Evolutionary conservation across 2,113 vertebrate species (phyloP).

Genomic region (Sisor rabdophorus): DNA sequence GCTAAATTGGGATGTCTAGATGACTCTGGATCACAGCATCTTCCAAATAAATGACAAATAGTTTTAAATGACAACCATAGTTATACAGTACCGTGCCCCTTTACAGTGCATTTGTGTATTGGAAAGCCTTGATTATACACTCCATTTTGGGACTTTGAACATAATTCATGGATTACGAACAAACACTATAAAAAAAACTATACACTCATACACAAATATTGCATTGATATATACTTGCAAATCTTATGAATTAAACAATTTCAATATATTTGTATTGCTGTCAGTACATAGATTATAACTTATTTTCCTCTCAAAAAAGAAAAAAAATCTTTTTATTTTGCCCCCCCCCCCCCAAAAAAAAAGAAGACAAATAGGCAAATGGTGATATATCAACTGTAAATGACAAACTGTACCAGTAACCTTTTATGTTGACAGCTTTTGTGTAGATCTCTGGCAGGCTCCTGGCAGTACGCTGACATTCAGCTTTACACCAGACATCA

Average conservation of each 20-base stretch:
- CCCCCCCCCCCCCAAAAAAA: not conserved
- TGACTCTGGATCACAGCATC: too few species aligned
- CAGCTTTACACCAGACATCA: slow-evolving; percentile 11
- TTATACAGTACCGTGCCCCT: too few species aligned
- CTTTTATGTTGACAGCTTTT: slow-evolving; percentile 29
- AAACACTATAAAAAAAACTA: too few species aligned
- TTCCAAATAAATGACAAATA: too few species aligned
- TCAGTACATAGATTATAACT: not conserved
- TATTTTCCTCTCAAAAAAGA: not conserved
- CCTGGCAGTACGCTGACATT: slow-evolving; percentile 35
- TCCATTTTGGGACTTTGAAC: too few species aligned
- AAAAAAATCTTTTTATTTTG: not conserved
- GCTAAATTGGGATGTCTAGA: too few species aligned
- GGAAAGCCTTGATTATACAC: too few species aligned
- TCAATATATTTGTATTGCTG: slow-evolving; percentile 16
- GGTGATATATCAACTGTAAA: slow-evolving; percentile 10
- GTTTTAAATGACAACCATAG: too few species aligned
- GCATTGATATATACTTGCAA: not conserved
- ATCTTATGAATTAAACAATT: slow-evolving; percentile 22
- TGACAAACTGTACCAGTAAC: slow-evolving; percentile 32
- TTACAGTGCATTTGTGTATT: too few species aligned
- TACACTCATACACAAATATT: not conserved
- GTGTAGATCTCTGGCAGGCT: slow-evolving; percentile 11
- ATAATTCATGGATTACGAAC: too few species aligned
- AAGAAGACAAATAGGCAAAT: not conserved